Conservation (phyloP, 2,797 vertebrate genomes). For the Spinus pinus region DNA sequence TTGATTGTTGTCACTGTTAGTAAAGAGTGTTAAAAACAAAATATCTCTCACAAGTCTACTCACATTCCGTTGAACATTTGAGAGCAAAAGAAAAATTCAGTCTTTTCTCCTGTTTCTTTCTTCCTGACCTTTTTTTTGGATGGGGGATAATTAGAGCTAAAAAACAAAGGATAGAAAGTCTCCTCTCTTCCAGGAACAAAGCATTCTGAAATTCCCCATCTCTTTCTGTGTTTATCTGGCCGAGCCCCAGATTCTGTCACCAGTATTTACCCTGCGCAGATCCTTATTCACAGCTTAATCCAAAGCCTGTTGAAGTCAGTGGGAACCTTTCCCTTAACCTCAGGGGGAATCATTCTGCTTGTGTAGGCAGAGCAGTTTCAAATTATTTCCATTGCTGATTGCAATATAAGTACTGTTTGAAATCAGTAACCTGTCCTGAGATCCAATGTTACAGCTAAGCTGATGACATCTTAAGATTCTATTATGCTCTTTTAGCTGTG, state of each 20-base stretch:
- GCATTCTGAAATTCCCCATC: constrained; percentile 27
- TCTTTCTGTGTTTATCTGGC: constrained; percentile 43
- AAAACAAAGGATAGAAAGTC: neutral
- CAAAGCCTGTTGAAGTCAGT: constrained; percentile 40
- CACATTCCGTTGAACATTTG: neutral
- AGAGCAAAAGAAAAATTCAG: neutral
- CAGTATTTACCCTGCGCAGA: neutral
- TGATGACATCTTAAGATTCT: constrained; percentile 17
- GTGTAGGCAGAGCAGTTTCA: constrained; percentile 47
- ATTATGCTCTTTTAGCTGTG: neutral
- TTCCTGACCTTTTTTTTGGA: neutral
- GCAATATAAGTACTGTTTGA: neutral
- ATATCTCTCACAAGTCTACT: neutral
- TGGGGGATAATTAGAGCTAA: neutral
- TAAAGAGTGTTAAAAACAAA: neutral
- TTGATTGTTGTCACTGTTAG: neutral
- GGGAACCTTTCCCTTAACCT: constrained; percentile 48
- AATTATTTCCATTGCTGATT: constrained; percentile 45
- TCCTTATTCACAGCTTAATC: constrained; percentile 36
- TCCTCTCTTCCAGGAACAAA: constrained; percentile 33
- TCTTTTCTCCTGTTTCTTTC: neutral
- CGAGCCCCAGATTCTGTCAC: constrained; percentile 24
- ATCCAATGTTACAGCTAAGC: neutral
- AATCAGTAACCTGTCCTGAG: constrained; percentile 13
- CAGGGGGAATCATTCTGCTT: constrained; percentile 25